Conservation (phyloP, 2,113 vertebrate species). For the Rhinoderma darwinii region DNA sequence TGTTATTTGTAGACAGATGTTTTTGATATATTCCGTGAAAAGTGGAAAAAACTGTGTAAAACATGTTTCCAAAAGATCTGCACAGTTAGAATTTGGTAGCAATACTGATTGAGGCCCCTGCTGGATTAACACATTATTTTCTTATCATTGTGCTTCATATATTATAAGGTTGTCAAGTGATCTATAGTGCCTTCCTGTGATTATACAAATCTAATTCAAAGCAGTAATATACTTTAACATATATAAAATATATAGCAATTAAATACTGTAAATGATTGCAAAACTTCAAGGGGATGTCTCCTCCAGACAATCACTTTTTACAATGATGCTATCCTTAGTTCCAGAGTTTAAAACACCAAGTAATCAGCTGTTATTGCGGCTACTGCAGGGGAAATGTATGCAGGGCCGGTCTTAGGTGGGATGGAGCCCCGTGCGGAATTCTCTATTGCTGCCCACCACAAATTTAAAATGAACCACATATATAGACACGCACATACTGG, state of each 20-base stretch:
- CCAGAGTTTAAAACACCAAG: no score
- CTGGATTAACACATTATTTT: background rate
- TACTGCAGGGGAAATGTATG: no score
- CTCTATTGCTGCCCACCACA: no score
- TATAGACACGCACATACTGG: no score
- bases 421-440: no score
- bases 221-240: background rate
- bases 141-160: background rate
- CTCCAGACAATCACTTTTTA: no score
- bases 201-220: background rate
- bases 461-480: no score
- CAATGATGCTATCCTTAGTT: no score
- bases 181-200: background rate
- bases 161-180: background rate
- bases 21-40: slow-evolving; percentile 13
- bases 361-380: no score
- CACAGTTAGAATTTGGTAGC: slow-evolving; percentile 1
- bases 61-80: background rate
- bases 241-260: background rate
- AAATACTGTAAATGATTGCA: no score
- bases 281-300: no score
- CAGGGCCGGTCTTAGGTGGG: no score
- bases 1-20: slow-evolving; percentile 27
- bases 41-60: slow-evolving; percentile 7
- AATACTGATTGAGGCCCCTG: slow-evolving; percentile 7